Percentiles rank a stretch among this genome's conserved stretches.
Conservation (phyloP, 2,797 vertebrate genomes). For the Setipinna tenuifilis region DNA sequence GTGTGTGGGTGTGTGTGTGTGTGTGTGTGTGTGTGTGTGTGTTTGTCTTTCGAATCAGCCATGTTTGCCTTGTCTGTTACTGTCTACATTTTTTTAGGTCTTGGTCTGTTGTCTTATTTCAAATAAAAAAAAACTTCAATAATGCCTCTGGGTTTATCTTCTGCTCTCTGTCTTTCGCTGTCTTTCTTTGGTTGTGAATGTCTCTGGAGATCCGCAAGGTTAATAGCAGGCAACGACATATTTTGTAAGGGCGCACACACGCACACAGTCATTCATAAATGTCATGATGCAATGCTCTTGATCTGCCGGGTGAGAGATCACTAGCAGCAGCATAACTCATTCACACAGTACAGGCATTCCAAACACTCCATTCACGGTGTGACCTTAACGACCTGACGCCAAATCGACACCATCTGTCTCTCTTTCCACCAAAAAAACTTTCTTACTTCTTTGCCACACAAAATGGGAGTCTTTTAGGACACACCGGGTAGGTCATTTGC, state of each 20-base stretch:
- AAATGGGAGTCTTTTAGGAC: not conserved
- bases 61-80: slow-evolving; percentile 3
- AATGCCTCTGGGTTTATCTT: not conserved
- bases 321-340: not conserved
- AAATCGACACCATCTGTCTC: not conserved
- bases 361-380: not conserved
- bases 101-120: not conserved
- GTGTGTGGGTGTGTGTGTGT: not conserved
- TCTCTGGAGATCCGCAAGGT: not conserved
- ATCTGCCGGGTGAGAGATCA: not conserved
- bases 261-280: not conserved
- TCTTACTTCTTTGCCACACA: not conserved
- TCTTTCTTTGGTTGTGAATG: not conserved
- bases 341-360: not conserved
- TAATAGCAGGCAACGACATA: not conserved
- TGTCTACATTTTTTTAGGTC: not conserved
- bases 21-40: not conserved
- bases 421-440: not conserved
- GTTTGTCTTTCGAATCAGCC: not conserved
- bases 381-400: not conserved
- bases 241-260: not conserved
- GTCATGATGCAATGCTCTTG: not conserved
- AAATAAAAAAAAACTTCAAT: slow-evolving; percentile 1
- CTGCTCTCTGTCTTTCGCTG: too few relatives aligned
- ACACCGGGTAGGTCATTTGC: not conserved